These are phyloP conservation scores for Rhinichthys osculus DNA, from an alignment of 2,797 vertebrate genomes.

Conservation along the genomic window DNA sequence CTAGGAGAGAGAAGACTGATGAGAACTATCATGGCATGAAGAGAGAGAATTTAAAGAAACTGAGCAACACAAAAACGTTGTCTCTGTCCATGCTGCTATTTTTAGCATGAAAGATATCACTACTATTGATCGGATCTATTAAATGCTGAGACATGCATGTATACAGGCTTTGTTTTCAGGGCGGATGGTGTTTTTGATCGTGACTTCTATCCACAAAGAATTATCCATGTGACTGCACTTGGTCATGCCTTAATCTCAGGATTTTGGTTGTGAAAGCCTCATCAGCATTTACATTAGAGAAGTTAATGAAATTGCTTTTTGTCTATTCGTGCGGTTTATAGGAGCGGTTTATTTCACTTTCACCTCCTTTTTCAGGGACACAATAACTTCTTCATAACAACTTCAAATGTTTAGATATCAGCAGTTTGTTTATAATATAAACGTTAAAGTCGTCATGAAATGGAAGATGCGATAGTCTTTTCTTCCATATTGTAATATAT, in stretches of 20 bases:
- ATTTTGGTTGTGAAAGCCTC: conserved; percentile 16
- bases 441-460: background rate
- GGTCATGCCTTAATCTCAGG: conserved; percentile 18
- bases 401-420: background rate
- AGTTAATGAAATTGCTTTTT: conserved; percentile 10
- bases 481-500: too few relatives aligned
- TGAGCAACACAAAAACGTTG: background rate
- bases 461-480: background rate
- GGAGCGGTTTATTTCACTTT: background rate
- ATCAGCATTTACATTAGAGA: conserved; percentile 7
- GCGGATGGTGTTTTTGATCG: background rate
- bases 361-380: background rate
- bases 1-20: background rate
- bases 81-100: background rate
- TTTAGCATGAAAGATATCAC: background rate
- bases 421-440: background rate
- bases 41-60: background rate
- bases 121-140: background rate
- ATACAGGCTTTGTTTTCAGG: background rate
- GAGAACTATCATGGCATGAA: background rate
- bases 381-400: background rate
- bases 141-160: background rate
- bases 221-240: conserved; percentile 17
- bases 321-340: conserved; percentile 18
- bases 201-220: conserved; percentile 1